These are phyloP conservation scores for Chymomyza fuscimana DNA, from an alignment of 2,888 invertebrate genomes.

Conservation along the genomic window DNA sequence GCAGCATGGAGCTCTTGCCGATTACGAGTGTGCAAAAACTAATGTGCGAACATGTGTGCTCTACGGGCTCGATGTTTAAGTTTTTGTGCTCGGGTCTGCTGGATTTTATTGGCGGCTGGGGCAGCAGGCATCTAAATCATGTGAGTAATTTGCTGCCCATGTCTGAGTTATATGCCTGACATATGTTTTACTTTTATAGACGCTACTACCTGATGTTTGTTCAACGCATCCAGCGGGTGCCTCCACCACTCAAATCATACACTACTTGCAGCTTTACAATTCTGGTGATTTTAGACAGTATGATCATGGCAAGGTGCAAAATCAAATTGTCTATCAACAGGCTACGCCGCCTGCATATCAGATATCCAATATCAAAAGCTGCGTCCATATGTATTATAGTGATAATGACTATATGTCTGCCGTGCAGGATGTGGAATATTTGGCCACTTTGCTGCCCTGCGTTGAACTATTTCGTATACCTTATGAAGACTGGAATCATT, in stretches of 20 bases:
- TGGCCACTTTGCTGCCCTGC: conserved; percentile 81
- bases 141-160: conserved; percentile 71
- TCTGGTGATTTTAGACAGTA: conserved; percentile 82
- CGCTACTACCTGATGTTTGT: conserved; percentile 84
- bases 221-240: conserved; percentile 86
- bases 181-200: conserved; percentile 79
- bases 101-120: conserved; percentile 76
- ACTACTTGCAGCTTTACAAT: conserved; percentile 84
- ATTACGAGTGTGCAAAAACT: conserved; percentile 74
- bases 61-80: conserved; percentile 79
- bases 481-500: conserved; percentile 83
- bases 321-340: conserved; percentile 81
- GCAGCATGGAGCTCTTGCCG: conserved; percentile 83
- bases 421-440: conserved; percentile 80
- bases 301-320: conserved; percentile 81
- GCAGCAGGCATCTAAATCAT: conserved; percentile 74
- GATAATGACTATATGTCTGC: conserved; percentile 84
- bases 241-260: conserved; percentile 85
- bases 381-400: conserved; percentile 85
- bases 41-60: conserved; percentile 82
- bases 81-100: conserved; percentile 73
- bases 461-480: conserved; percentile 80
- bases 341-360: conserved; percentile 83
- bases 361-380: conserved; percentile 82
- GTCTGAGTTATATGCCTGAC: background rate